A percentile compares a stretch with the other conserved stretches of the same genome.
These are phyloP conservation scores for Helleia helle DNA, from an alignment of 2,888 invertebrate species.

Conservation along the genomic window DNA sequence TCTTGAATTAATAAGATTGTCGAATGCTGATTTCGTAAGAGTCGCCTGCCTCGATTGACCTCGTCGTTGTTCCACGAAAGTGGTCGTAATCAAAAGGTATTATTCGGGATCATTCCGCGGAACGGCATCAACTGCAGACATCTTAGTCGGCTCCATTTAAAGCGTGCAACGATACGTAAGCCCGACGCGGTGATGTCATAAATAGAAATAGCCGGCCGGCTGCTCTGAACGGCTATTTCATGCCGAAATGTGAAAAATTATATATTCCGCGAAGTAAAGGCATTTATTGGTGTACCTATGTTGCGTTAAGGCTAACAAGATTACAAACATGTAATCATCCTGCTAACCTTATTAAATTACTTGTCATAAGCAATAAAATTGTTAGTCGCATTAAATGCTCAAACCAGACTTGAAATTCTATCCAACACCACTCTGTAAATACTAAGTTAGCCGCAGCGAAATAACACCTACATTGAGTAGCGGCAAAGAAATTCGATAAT, in stretches of 20 bases:
- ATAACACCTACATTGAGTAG: no score
- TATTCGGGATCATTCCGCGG: slow-evolving; percentile 67
- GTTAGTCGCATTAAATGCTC: no score
- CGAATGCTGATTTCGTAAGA: slow-evolving; percentile 48
- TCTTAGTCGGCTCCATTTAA: slow-evolving; percentile 73
- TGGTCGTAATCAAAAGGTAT: slow-evolving; percentile 52
- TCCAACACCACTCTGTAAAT: no score
- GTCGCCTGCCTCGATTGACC: slow-evolving; percentile 43
- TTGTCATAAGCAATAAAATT: no score
- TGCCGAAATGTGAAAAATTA: slow-evolving; percentile 48
- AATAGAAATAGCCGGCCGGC: slow-evolving; percentile 71
- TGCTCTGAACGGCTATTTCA: slow-evolving; percentile 48
- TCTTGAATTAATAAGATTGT: slow-evolving; percentile 63
- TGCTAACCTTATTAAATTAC: no score
- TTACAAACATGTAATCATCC: no score
- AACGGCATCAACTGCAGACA: slow-evolving; percentile 69
- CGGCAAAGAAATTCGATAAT: no score
- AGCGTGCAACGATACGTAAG: slow-evolving; percentile 75
- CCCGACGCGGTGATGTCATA: slow-evolving; percentile 74
- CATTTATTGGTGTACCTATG: background rate
- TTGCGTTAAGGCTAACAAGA: no score
- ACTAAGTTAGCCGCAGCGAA: no score
- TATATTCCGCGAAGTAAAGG: background rate
- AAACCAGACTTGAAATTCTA: no score
- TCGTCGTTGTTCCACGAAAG: slow-evolving; percentile 47